A percentile compares a stretch with the other conserved stretches of the same genome.
Conservation (phyloP, 2,797 vertebrate species). For the Myripristis murdjan region DNA sequence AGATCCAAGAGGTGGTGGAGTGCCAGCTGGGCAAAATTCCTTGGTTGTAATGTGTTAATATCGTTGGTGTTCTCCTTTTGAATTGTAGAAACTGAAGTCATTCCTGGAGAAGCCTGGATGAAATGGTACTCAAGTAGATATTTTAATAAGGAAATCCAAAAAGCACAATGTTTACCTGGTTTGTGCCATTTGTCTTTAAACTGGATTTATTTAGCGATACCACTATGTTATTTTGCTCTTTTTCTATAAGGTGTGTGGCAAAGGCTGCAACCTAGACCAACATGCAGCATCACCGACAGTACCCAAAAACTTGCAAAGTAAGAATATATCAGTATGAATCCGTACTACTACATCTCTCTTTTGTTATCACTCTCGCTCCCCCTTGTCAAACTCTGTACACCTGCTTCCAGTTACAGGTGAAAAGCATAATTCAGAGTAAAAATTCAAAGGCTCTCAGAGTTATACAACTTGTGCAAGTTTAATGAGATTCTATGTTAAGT, state of each 20-base stretch:
- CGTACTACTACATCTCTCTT: too few relatives aligned
- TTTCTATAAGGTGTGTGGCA: background rate
- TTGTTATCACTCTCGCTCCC: background rate
- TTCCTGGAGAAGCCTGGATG: too few relatives aligned
- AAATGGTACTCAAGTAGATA: too few relatives aligned
- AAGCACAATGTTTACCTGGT: too few relatives aligned
- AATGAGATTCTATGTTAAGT: conserved; percentile 11
- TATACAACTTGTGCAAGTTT: too few relatives aligned
- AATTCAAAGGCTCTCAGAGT: background rate
- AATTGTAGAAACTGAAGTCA: too few relatives aligned
- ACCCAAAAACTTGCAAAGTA: too few relatives aligned
- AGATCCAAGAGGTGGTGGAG: background rate
- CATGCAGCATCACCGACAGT: too few relatives aligned
- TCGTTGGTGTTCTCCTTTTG: too few relatives aligned
- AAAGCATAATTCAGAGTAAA: background rate
- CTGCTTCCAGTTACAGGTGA: background rate
- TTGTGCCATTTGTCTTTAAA: conserved; percentile 20
- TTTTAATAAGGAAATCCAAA: too few relatives aligned
- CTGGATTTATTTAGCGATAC: conserved; percentile 21
- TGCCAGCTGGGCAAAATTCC: background rate
- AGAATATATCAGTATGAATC: too few relatives aligned
- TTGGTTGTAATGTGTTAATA: too few relatives aligned
- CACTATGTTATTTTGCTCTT: conserved; percentile 13
- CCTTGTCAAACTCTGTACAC: conserved; percentile 1
- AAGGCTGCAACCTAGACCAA: background rate